These are phyloP conservation scores for Tenebrio molitor DNA, from an alignment of 1,140 invertebrate species.

Conservation along the genomic window DNA sequence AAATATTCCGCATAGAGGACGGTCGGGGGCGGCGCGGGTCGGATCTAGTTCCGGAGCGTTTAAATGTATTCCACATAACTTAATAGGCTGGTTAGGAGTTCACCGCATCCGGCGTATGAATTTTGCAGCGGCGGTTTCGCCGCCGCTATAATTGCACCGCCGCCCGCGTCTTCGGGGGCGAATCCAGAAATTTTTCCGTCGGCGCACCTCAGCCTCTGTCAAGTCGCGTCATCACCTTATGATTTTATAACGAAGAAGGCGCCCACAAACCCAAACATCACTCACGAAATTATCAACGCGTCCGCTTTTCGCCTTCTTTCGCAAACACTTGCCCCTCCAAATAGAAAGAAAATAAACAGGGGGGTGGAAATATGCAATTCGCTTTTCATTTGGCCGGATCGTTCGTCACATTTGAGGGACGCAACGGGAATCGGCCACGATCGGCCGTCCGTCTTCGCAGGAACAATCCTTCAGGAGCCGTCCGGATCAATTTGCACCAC, in stretches of 20 bases:
- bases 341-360: slow-evolving; percentile 44
- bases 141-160: slow-evolving; percentile 35
- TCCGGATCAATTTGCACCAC: too few relatives aligned
- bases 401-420: slow-evolving; percentile 38
- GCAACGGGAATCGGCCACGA: too few relatives aligned
- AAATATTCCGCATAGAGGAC: too few relatives aligned
- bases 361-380: slow-evolving; percentile 38
- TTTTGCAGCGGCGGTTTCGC: slow-evolving; percentile 51
- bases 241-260: slow-evolving; percentile 47
- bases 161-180: not conserved
- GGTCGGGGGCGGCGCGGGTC: too few relatives aligned
- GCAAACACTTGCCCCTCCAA: slow-evolving; percentile 45
- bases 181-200: not conserved
- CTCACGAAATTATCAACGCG: slow-evolving; percentile 53
- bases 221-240: slow-evolving; percentile 48
- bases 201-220: slow-evolving; percentile 9
- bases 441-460: too few relatives aligned
- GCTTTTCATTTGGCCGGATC: slow-evolving; percentile 39
- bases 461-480: too few relatives aligned
- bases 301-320: slow-evolving; percentile 36
- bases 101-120: slow-evolving; percentile 50
- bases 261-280: slow-evolving; percentile 52
- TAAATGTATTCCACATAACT: slow-evolving; percentile 38
- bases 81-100: slow-evolving; percentile 49
- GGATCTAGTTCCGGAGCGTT: not conserved